A percentile compares a stretch with the other conserved stretches of the same genome.
phyloP scores from a whole-genome alignment of 2,113 vertebrate species.

The Eurypyga helias region DNA sequence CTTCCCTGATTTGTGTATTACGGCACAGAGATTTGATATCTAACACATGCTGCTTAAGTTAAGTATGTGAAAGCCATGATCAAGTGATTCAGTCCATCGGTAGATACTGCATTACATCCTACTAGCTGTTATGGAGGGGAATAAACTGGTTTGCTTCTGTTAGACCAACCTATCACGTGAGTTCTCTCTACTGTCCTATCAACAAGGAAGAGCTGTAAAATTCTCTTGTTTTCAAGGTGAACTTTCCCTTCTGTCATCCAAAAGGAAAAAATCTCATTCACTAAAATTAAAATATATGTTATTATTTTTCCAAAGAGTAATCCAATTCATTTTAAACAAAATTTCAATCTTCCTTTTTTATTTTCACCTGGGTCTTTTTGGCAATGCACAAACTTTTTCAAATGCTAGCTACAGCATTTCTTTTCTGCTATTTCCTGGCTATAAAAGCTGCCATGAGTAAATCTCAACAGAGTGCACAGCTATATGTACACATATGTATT shows the following conservation, averaged over 20 bases:
- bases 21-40: neutral
- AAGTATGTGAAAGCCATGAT: neutral
- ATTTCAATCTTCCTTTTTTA: neutral
- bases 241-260: neutral
- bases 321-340: neutral
- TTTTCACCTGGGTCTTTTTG: no score
- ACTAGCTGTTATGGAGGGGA: neutral
- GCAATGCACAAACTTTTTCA: neutral
- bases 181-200: neutral
- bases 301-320: neutral
- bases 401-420: neutral
- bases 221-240: neutral
- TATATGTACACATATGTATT: no score
- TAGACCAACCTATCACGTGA: neutral
- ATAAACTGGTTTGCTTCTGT: neutral
- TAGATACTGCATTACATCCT: neutral
- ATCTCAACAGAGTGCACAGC: neutral
- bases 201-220: neutral
- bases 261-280: neutral
- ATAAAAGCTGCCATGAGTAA: neutral
- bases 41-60: fast-evolving
- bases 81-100: neutral
- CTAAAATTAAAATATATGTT: neutral
- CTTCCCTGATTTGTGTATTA: neutral
- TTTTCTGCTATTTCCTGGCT: neutral